Conservation (phyloP, 92 coral and sea anemone species). For the Blastomussa wellsi region DNA sequence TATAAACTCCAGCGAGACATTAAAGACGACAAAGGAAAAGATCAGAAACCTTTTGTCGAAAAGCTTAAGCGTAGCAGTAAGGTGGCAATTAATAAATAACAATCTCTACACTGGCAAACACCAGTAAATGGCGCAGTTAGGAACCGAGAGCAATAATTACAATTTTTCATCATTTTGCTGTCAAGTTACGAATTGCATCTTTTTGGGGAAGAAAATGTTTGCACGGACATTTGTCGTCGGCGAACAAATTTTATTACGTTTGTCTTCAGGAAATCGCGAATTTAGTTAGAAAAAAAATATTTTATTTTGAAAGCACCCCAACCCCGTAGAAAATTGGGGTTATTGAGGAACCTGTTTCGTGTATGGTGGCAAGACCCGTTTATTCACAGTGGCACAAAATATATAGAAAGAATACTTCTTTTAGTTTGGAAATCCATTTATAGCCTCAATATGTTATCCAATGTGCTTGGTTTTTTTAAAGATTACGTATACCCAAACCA, state of each 20-base stretch:
- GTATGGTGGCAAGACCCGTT: not conserved
- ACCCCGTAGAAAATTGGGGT: not conserved
- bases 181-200: not conserved
- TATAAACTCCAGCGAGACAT: not conserved
- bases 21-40: not conserved
- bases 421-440: not conserved
- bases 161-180: not conserved
- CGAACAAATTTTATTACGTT: not conserved
- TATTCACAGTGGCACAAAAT: not conserved
- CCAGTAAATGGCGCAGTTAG: constrained; percentile 14
- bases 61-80: not conserved
- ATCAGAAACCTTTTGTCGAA: constrained; percentile 23
- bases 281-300: not conserved
- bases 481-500: no score
- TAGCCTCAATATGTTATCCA: not conserved
- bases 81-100: constrained; percentile 3
- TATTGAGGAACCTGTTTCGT: not conserved
- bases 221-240: not conserved
- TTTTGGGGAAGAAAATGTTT: not conserved
- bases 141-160: not conserved
- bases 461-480: not conserved
- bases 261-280: not conserved
- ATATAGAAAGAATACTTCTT: not conserved
- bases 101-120: not conserved
- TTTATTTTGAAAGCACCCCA: not conserved